Evolutionary conservation across 2,888 invertebrate genomes (phyloP).

Genomic region (Blastobasis adustella): DNA sequence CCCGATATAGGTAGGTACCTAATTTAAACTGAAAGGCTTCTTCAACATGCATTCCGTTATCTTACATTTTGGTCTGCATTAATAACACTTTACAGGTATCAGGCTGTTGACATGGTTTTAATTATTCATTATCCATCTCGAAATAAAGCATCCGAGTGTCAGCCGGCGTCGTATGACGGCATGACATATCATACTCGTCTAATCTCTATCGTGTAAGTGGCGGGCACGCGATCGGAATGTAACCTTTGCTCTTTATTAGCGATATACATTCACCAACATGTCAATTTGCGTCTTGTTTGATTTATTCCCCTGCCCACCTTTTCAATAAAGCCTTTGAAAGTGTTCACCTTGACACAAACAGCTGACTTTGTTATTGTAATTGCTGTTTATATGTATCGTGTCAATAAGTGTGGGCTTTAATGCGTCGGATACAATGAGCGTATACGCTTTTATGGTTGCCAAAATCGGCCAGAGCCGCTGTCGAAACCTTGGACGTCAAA

Average conservation of each 20-base stretch:
- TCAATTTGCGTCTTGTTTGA: conserved; percentile 12
- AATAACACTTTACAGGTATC: no score
- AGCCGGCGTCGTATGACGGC: no score
- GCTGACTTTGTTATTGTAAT: conserved; percentile 27
- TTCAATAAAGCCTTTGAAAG: conserved; percentile 32
- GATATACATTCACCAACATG: conserved; percentile 11
- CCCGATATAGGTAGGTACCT: no score
- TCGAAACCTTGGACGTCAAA: not conserved
- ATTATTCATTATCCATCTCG: no score
- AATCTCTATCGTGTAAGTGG: no score
- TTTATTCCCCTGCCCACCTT: not conserved
- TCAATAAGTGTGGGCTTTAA: conserved; percentile 30
- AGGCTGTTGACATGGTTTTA: no score
- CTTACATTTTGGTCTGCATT: no score
- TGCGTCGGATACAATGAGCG: conserved; percentile 18
- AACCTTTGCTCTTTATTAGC: conserved; percentile 9
- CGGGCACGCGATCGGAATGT: conserved; percentile 1
- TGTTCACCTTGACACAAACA: conserved; percentile 43
- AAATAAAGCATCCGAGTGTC: no score
- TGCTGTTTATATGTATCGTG: conserved; percentile 27
- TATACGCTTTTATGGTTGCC: conserved; percentile 14
- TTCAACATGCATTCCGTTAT: no score
- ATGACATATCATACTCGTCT: no score
- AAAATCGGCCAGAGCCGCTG: not conserved
- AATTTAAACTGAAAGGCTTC: no score